Conservation (phyloP, 1,140 invertebrate species). For the Leptinotarsa texana region DNA sequence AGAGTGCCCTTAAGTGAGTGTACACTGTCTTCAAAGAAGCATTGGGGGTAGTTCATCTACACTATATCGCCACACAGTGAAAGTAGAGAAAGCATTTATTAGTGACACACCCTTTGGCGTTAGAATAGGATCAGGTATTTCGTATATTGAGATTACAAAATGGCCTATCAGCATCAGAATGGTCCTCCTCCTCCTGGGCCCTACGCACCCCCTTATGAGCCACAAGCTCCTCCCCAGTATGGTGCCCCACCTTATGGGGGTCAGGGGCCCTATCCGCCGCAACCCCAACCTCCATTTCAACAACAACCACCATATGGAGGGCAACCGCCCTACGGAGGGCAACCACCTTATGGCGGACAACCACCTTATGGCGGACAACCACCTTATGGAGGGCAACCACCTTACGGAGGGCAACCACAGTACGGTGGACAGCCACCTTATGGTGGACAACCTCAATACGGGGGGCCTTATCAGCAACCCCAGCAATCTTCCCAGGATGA, state of each 20-base stretch:
- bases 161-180: slow-evolving; percentile 23
- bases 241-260: slow-evolving; percentile 21
- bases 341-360: slow-evolving; percentile 15
- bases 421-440: neutral
- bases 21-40: no score
- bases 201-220: slow-evolving; percentile 22
- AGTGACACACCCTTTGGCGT: neutral
- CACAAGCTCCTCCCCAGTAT: slow-evolving; percentile 11
- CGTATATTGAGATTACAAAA: neutral
- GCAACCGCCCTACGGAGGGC: slow-evolving; percentile 10
- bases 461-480: slow-evolving; percentile 16
- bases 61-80: neutral
- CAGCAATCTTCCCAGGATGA: slow-evolving; percentile 8
- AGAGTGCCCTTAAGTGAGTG: no score
- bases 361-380: slow-evolving; percentile 10
- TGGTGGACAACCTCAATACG: neutral
- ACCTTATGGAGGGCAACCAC: slow-evolving; percentile 16
- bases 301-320: slow-evolving; percentile 16
- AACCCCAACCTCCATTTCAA: neutral
- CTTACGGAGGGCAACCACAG: slow-evolving; percentile 4
- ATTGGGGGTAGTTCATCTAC: neutral
- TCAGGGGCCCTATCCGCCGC: neutral
- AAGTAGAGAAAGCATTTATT: neutral
- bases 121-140: neutral
- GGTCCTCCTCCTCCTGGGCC: slow-evolving; percentile 14